Conservation (phyloP, 2,113 vertebrate species). For the Prunella himalayana region DNA sequence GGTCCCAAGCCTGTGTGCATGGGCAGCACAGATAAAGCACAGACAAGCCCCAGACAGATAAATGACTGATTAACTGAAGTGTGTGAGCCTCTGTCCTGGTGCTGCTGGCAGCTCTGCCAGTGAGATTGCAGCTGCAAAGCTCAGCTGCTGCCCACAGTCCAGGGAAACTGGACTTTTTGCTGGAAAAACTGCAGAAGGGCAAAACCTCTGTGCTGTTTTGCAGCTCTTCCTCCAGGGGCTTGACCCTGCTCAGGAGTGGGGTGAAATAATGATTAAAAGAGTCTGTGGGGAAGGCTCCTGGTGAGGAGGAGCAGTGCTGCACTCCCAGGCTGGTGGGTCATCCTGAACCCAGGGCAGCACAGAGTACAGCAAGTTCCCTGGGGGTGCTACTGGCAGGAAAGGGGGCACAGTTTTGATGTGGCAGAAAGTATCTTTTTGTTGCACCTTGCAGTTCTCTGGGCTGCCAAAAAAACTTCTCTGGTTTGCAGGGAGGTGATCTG, state of each 20-base stretch:
- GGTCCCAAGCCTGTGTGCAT: neutral
- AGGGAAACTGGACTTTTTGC: neutral
- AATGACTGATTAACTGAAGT: neutral
- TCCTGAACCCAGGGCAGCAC: neutral
- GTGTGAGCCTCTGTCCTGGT: neutral
- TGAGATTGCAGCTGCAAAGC: accelerated
- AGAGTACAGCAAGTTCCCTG: accelerated
- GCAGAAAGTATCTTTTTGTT: neutral
- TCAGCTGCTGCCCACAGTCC: neutral
- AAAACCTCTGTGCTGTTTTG: accelerated
- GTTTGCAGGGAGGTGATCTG: neutral
- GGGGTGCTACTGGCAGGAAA: neutral
- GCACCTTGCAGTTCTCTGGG: neutral
- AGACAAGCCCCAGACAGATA: neutral
- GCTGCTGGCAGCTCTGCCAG: neutral
- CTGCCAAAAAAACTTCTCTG: neutral
- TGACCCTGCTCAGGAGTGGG: neutral
- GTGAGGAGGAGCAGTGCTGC: neutral
- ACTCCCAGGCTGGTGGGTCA: neutral
- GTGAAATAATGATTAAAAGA: neutral
- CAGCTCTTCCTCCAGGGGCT: neutral
- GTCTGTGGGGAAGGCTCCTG: neutral
- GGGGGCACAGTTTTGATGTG: neutral
- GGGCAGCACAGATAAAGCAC: neutral
- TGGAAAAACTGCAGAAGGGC: neutral